Percentiles rank a stretch among this genome's conserved stretches.
phyloP scores from a whole-genome alignment of 30 jellyfish, hydroid and myxozoan genomes.

The Aurelia sp. region DNA sequence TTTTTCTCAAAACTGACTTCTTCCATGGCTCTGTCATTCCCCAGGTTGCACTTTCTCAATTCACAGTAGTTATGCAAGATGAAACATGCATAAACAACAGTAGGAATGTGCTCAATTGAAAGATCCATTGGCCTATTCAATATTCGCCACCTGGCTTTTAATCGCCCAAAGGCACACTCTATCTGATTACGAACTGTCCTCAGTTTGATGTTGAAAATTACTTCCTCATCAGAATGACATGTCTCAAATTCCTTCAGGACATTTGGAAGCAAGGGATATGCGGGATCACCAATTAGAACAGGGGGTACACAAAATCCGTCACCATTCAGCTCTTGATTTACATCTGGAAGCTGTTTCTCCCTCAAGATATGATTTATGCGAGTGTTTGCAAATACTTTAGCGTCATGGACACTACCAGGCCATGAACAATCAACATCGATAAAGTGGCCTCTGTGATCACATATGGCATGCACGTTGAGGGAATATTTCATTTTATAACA shows the following conservation, averaged over 20 bases:
- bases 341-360: slow-evolving; percentile 33
- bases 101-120: slow-evolving; percentile 34
- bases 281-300: slow-evolving; percentile 78
- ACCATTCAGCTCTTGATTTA: slow-evolving; percentile 28
- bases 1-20: not conserved
- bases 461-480: slow-evolving; percentile 71
- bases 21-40: slow-evolving; percentile 16
- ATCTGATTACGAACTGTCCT: slow-evolving; percentile 55
- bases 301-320: slow-evolving; percentile 66
- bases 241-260: slow-evolving; percentile 28
- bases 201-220: slow-evolving; percentile 44
- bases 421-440: too few species aligned
- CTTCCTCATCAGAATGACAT: slow-evolving; percentile 49
- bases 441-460: slow-evolving; percentile 59
- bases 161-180: slow-evolving; percentile 77
- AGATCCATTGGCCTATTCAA: slow-evolving; percentile 43
- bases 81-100: not conserved
- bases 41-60: slow-evolving; percentile 8
- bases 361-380: slow-evolving; percentile 12
- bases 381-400: slow-evolving; percentile 48
- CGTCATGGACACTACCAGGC: slow-evolving; percentile 88
- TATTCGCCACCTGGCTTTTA: slow-evolving; percentile 66
- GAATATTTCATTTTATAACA: too few species aligned
- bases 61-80: slow-evolving; percentile 77
- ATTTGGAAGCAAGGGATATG: slow-evolving; percentile 79